Evolutionary conservation across 2,888 invertebrate genomes (phyloP).

Genomic region (Perithous albicinctus): DNA sequence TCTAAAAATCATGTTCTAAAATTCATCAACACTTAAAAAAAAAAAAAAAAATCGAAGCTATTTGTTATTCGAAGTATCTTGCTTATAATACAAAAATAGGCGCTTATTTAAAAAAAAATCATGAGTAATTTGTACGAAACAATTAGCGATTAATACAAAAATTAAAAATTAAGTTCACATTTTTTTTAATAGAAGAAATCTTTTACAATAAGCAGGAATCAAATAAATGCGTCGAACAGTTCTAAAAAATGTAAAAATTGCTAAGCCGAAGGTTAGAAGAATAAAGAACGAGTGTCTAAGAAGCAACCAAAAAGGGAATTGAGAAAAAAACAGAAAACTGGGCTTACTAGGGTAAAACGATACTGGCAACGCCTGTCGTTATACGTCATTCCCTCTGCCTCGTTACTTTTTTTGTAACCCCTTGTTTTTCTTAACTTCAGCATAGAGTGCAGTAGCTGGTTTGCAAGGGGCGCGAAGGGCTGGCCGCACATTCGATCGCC

Average conservation of each 20-base stretch:
- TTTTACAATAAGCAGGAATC: not conserved
- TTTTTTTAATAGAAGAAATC: not conserved
- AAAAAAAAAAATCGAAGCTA: not conserved
- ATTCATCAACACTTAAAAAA: too few species aligned
- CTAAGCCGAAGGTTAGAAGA: not conserved
- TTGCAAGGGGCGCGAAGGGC: constrained; percentile 22
- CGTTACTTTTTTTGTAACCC: not conserved
- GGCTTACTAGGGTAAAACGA: constrained; percentile 57
- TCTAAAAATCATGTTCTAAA: too few species aligned
- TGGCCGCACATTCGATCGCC: constrained; percentile 25
- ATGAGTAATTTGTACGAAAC: too few species aligned
- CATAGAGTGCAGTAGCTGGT: constrained; percentile 7
- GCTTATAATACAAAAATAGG: too few species aligned
- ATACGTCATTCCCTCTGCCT: constrained; percentile 44
- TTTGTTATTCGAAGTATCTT: too few species aligned
- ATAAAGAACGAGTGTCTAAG: not conserved
- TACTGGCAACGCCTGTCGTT: constrained; percentile 47
- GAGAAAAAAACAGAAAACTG: constrained; percentile 29
- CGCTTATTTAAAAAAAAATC: too few species aligned
- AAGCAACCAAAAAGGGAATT: not conserved
- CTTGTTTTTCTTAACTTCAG: constrained; percentile 8
- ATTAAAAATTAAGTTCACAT: not conserved
- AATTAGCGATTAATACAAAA: too few species aligned
- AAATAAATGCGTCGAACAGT: not conserved
- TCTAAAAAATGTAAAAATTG: not conserved